These are phyloP conservation scores for Drosophila novamexicana DNA, from an alignment of 1,140 invertebrate genomes.

Conservation along the genomic window DNA sequence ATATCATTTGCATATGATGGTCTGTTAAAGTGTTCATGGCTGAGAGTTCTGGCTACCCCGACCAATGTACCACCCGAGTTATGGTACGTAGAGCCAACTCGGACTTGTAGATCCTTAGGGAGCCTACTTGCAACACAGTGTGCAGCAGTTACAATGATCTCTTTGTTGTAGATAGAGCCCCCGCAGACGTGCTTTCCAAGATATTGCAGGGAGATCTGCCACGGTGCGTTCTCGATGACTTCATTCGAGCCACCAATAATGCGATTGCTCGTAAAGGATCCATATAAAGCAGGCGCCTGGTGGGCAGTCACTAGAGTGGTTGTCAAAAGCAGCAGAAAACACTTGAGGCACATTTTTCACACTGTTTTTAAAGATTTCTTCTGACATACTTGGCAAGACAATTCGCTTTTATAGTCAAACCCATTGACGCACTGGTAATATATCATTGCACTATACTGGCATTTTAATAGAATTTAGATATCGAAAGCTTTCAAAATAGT, in stretches of 20 bases:
- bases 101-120: background rate
- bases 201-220: conserved; percentile 85
- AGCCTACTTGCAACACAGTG: conserved; percentile 82
- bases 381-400: background rate
- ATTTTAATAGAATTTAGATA: too few relatives aligned
- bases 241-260: conserved; percentile 49
- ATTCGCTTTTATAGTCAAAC: conserved; percentile 10
- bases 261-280: background rate
- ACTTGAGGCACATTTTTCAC: conserved; percentile 7
- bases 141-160: conserved; percentile 86
- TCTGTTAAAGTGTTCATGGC: background rate
- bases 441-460: background rate
- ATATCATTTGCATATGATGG: conserved; percentile 5
- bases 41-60: background rate
- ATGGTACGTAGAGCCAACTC: conserved; percentile 30
- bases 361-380: background rate
- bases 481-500: too few relatives aligned
- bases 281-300: background rate
- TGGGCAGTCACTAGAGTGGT: background rate
- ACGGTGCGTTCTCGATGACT: conserved; percentile 85
- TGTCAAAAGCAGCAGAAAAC: conserved; percentile 3
- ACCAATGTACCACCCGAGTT: conserved; percentile 6
- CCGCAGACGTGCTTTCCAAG: conserved; percentile 84
- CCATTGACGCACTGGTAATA: background rate
- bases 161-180: conserved; percentile 85